A percentile compares a stretch with the other conserved stretches of the same genome.
Evolutionary conservation across 2,888 invertebrate genomes (phyloP).

Genomic region (Drosophila rubida): DNA sequence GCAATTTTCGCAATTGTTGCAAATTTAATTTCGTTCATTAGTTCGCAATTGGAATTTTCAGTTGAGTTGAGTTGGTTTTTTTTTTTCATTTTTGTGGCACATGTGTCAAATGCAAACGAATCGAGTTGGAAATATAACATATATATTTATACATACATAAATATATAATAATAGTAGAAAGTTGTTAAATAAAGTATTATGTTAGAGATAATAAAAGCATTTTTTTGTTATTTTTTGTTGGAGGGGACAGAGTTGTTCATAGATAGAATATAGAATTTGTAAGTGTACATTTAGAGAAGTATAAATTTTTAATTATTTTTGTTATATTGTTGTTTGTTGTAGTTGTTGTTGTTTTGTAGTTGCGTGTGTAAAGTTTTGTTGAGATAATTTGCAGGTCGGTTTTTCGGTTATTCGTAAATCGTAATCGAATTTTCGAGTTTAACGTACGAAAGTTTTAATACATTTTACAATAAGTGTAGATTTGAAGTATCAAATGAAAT

Average conservation of each 20-base stretch:
- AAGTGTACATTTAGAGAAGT: constrained; percentile 53
- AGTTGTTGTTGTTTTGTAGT: constrained; percentile 58
- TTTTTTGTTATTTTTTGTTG: constrained; percentile 15
- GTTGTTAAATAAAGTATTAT: constrained; percentile 72
- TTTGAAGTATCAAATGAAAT: constrained; percentile 65
- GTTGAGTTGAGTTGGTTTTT: constrained; percentile 3
- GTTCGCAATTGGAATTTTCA: constrained; percentile 21
- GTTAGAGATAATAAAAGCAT: constrained; percentile 72
- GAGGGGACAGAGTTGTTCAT: constrained; percentile 45
- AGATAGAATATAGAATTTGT: constrained; percentile 38
- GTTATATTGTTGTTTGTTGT: constrained; percentile 49
- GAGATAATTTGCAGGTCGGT: constrained; percentile 33
- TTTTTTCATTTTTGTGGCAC: constrained; percentile 40
- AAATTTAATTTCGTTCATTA: constrained; percentile 29
- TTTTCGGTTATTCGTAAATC: constrained; percentile 35
- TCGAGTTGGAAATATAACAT: constrained; percentile 57
- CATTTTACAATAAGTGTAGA: constrained; percentile 14
- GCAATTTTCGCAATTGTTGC: constrained; percentile 24
- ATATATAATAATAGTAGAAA: constrained; percentile 62
- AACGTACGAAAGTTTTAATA: constrained; percentile 54
- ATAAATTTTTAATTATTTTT: constrained; percentile 15
- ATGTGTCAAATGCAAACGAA: constrained; percentile 74
- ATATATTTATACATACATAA: constrained; percentile 73
- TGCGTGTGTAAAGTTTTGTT: constrained; percentile 48
- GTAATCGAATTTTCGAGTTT: not conserved